phyloP scores from a whole-genome alignment of 2,113 vertebrate species.

The Engystomops pustulosus region DNA sequence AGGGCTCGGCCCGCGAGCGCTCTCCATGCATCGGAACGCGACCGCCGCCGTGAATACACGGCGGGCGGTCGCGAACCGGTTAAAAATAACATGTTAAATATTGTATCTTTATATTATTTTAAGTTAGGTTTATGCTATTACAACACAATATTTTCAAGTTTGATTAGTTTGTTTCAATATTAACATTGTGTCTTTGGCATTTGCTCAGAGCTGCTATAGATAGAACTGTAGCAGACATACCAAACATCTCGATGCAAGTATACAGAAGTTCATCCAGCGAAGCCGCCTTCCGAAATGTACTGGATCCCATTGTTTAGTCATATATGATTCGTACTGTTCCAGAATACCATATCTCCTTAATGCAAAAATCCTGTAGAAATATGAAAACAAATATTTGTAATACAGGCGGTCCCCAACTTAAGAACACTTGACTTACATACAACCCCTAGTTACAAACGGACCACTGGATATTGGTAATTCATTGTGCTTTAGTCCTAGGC shows the following conservation, averaged over 20 bases:
- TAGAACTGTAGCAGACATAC: conserved; percentile 70
- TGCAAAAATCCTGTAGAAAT: not conserved
- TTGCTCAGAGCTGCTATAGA: not conserved
- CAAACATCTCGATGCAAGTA: conserved; percentile 88
- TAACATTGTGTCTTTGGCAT: not conserved
- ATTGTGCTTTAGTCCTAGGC: no score
- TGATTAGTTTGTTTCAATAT: not conserved
- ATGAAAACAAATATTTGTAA: not conserved
- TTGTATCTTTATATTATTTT: not conserved
- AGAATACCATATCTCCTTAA: conserved; percentile 18
- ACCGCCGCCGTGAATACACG: no score
- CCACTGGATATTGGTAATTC: no score
- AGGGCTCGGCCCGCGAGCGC: no score
- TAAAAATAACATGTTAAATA: not conserved
- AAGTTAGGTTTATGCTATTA: not conserved
- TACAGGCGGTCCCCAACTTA: no score
- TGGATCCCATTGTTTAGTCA: conserved; percentile 84
- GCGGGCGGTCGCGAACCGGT: no score
- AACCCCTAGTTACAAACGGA: no score
- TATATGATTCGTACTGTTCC: conserved; percentile 69
- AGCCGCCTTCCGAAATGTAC: conserved; percentile 88
- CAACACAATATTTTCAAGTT: not conserved
- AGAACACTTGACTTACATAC: no score
- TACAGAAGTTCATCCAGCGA: conserved; percentile 86
- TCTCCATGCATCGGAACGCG: no score